Percentiles rank a stretch among this genome's conserved stretches.
These are phyloP conservation scores for Helarctos malayanus DNA, from an alignment of 2,797 vertebrate genomes.

Conservation along the genomic window DNA sequence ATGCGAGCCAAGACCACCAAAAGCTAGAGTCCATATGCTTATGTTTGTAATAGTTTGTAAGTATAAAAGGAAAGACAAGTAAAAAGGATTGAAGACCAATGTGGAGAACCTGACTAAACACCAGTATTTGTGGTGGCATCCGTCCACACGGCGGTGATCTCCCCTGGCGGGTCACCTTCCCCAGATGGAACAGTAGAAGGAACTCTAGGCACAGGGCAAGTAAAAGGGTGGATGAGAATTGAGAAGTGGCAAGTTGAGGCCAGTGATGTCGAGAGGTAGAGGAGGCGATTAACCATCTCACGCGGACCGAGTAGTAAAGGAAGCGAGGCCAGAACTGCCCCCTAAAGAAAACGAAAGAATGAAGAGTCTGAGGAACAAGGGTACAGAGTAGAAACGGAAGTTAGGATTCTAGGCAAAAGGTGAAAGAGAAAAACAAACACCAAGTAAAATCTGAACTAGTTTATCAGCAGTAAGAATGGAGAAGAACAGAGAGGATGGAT, in stretches of 20 bases:
- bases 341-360: background rate
- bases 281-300: background rate
- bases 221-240: background rate
- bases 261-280: background rate
- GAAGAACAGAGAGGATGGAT: background rate
- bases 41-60: background rate
- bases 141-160: background rate
- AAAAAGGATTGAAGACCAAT: conserved; percentile 12
- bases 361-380: background rate
- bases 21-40: background rate
- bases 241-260: background rate
- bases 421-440: conserved; percentile 9
- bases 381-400: background rate
- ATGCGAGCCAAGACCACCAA: background rate
- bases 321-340: background rate
- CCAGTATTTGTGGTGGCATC: background rate
- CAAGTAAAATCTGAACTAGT: background rate
- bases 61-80: background rate
- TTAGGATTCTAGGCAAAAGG: conserved; percentile 18
- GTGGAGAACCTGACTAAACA: background rate
- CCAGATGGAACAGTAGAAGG: background rate
- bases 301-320: background rate
- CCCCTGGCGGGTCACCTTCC: background rate
- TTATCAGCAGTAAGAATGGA: conserved; percentile 6
- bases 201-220: background rate